Base-by-base conservation (phyloP, 2,888 invertebrate species). In the Meteorus cinctellus region DNA sequence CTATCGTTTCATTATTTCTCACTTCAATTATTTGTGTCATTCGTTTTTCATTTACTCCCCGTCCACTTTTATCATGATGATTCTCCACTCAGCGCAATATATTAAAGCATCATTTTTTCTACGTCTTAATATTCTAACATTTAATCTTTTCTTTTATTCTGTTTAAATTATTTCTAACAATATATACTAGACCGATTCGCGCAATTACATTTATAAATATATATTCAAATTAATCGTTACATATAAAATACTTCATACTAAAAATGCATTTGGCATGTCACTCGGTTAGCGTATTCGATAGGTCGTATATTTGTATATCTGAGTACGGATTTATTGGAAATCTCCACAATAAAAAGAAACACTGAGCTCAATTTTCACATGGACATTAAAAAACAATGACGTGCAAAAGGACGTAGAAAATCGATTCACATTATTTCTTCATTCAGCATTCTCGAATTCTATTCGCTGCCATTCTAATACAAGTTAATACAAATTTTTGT, bases 221-320 rank as follows among this genome's bases (percentile, higher is more conserved):
- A 71, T 36, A 76, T 34, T 77, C 71, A 48, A 70, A 65, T 68
- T 59, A 71, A 66, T 66, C 75, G 80, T 81, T 73, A 75, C 78
- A 82, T 85, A 85, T 79, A 83, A 85, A 82, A 84, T 86, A 84
- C 83, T 78, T 76, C 81, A 83, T 86, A 77, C 82, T 84, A 86
- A 87, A 75, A 70, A 86, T 86, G 85, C 85, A 87, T 85, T 87
- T 86, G 86, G 85, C 86, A 84, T 86, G 85, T 85, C 31, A 65
- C 36, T 19, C 65, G 31, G n/a, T 62, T 62, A 65, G 36, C 65
- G 55, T 55, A 65, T 34, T 65, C 41, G 36, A 65, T 55, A 34
- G 16, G 65, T 65, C 41, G 12, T 19, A 36, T 19, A 6, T 34
- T 16, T 19, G 36, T 62, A 31, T 5, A 29, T 29, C 1, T 19